Conservation (phyloP, 1,140 invertebrate genomes). For the Ruditapes philippinarum region DNA sequence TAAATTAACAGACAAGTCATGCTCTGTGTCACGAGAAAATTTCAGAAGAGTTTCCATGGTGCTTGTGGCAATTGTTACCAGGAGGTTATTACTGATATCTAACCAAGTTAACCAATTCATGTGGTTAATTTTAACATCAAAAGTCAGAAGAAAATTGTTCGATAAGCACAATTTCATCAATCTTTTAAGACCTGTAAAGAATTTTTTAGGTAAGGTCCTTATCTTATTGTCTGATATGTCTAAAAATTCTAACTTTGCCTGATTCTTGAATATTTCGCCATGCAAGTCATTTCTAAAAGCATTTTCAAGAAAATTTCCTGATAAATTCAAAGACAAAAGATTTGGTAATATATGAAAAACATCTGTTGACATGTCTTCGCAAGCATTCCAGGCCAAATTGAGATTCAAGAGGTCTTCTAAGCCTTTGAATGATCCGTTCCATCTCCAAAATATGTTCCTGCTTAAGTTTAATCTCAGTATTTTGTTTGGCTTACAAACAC, state of each 20-base stretch:
- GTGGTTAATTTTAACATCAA: background rate
- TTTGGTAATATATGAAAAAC: background rate
- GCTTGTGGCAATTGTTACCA: background rate
- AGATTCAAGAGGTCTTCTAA: background rate
- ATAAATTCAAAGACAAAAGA: background rate
- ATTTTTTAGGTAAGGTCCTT: background rate
- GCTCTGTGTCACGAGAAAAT: background rate
- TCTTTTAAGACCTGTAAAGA: background rate
- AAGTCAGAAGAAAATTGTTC: background rate
- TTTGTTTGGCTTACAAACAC: background rate
- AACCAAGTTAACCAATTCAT: background rate
- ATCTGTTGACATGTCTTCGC: background rate
- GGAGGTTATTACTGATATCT: background rate
- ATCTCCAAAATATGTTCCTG: background rate
- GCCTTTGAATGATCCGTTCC: background rate
- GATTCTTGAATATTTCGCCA: background rate
- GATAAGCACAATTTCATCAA: background rate
- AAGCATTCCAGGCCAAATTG: background rate
- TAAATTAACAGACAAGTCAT: background rate
- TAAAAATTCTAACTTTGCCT: background rate
- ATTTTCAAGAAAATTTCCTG: background rate
- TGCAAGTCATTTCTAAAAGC: background rate
- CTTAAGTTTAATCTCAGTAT: background rate
- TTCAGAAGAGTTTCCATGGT: background rate
- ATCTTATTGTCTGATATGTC: constrained; percentile 1